Percentiles rank a stretch among this genome's conserved stretches.
Conservation (phyloP, 2,797 vertebrate genomes). For the Clamator glandarius region DNA sequence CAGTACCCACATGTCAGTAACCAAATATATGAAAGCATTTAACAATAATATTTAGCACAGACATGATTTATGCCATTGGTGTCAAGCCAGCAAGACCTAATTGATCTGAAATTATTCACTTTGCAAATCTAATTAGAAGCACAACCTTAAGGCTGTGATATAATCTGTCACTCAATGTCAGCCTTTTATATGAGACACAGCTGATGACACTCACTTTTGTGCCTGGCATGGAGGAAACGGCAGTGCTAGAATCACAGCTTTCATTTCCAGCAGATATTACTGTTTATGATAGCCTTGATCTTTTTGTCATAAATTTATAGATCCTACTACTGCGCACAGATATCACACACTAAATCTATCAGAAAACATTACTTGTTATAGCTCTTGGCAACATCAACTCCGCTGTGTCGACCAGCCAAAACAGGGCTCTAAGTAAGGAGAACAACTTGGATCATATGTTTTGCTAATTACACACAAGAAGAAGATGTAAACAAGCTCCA, state of each 20-base stretch:
- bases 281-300: conserved; percentile 6
- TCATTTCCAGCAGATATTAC: background rate
- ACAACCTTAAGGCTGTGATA: background rate
- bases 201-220: background rate
- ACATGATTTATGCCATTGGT: background rate
- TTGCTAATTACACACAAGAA: conserved; percentile 47
- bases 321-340: background rate
- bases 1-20: background rate
- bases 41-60: background rate
- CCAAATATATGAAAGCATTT: background rate
- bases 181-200: background rate
- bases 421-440: conserved; percentile 22
- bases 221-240: background rate
- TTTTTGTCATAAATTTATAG: conserved; percentile 36
- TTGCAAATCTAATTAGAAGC: background rate
- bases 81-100: background rate
- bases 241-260: background rate
- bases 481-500: conserved; percentile 26
- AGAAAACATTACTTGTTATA: conserved; percentile 5
- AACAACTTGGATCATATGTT: conserved; percentile 34
- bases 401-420: conserved; percentile 7
- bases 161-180: background rate
- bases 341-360: conserved; percentile 16
- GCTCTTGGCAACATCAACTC: conserved; percentile 23
- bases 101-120: background rate